Conservation (phyloP, 2,113 vertebrate species). For the Tachycineta bicolor region DNA sequence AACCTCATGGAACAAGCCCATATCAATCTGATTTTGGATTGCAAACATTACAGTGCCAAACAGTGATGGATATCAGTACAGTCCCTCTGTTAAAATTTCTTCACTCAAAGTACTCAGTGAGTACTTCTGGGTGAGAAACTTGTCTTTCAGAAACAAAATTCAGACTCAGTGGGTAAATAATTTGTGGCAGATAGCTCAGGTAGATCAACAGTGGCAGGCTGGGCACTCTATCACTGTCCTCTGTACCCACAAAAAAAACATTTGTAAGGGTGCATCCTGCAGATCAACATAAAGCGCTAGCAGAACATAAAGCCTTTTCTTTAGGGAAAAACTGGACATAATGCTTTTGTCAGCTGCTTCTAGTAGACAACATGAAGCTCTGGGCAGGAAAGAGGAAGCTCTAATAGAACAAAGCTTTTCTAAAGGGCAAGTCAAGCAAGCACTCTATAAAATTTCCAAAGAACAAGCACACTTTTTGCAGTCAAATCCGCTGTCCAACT, state of each 20-base stretch:
- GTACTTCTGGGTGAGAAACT: background rate
- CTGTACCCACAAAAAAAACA: background rate
- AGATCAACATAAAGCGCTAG: constrained; percentile 6
- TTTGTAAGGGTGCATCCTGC: background rate
- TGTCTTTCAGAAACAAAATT: background rate
- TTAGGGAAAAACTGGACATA: background rate
- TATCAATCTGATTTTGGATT: background rate
- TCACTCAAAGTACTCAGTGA: background rate
- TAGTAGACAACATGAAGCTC: background rate
- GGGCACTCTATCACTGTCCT: background rate
- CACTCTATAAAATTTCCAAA: background rate
- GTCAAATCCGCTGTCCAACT: constrained; percentile 38
- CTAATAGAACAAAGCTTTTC: constrained; percentile 49
- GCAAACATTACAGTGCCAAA: background rate
- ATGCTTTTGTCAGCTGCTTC: constrained; percentile 44
- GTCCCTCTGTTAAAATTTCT: background rate
- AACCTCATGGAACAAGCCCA: background rate
- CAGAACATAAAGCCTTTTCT: background rate
- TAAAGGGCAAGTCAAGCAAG: constrained; percentile 67
- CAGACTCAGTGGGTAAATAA: background rate
- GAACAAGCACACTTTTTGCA: constrained; percentile 36
- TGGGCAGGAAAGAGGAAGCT: background rate
- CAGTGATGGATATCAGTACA: background rate
- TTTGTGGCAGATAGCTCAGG: background rate
- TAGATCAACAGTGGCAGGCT: background rate